Base-by-base conservation (phyloP, 1,140 invertebrate genomes). In the Rhopalosiphum maidis region DNA sequence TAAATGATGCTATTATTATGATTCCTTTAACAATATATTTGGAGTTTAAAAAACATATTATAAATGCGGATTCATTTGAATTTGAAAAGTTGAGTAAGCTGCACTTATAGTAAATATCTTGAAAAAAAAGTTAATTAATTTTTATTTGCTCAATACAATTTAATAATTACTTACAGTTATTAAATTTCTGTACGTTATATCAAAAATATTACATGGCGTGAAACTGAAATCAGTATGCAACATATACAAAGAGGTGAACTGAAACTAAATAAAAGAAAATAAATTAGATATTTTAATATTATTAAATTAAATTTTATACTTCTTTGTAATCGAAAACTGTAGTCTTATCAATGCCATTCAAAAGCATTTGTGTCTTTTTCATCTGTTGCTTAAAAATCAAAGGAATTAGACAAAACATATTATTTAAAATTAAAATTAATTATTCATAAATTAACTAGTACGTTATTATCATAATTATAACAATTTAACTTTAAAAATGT, bases 191-290 rank as follows among this genome's bases (percentile, higher is more conserved):
- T 90, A 90, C 5, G 35, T 90, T 37, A 90, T 18, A 15, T 90
- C 90, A 82, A 91, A 91, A 82, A 91, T 82, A 82, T 43, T 41
- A 46, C 60, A 91, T 23, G 90, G 90, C 30, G 4, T 82, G 4
- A 91, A 82, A 77, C n/a, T 48, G 25, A 91, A 91, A 91, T 82
- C 60, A 8, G 43, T 82, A 22, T 91, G 90, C 22, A 91, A 15
- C 60, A 91, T 91, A 21, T 82, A 91, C 22, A 91, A 37, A n/a
- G 90, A 91, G 8, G 60, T 68, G 0, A 91, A 46, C 60, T 91
- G 37, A 90, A 90, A 90, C 60, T 77, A 18, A 77, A 15, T 68
- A 68, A 5, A 60, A 68, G 18, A 15, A 68, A 68, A 68, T n/a
- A n/a, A 68, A 15, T 77, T 77, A 54, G 22, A 9, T 68, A 83